phyloP scores from a whole-genome alignment of 92 coral and sea anemone genomes.

The Actinernus sp. region DNA sequence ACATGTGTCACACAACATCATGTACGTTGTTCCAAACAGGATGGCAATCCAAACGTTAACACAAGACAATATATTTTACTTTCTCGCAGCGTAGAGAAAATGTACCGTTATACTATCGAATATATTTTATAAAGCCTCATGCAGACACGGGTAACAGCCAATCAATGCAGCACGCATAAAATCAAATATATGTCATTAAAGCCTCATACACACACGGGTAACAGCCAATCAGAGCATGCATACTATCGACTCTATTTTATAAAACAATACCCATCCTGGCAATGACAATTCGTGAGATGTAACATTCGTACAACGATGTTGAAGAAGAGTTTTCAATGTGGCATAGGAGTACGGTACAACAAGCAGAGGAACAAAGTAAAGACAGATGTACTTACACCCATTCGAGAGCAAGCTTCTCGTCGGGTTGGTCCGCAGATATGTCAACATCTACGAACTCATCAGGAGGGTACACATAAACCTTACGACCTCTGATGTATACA shows the following conservation, averaged over 20 bases:
- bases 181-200: no score
- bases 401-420: slow-evolving; percentile 64
- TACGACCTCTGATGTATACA: slow-evolving; percentile 64
- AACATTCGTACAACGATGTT: not conserved
- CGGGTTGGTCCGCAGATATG: slow-evolving; percentile 59
- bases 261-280: no score
- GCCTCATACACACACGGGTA: not conserved
- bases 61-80: no score
- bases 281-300: no score
- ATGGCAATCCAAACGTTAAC: no score
- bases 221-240: not conserved
- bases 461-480: slow-evolving; percentile 73
- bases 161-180: not conserved
- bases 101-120: no score
- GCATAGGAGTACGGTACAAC: no score
- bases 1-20: no score
- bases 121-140: no score
- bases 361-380: not conserved
- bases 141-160: no score
- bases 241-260: not conserved
- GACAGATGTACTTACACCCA: slow-evolving; percentile 81
- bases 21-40: no score
- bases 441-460: slow-evolving; percentile 48
- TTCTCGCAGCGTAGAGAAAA: no score
- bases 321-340: not conserved